Evolutionary conservation across 92 coral and sea anemone genomes (phyloP).

Genomic region (Phenganax subtilis): DNA sequence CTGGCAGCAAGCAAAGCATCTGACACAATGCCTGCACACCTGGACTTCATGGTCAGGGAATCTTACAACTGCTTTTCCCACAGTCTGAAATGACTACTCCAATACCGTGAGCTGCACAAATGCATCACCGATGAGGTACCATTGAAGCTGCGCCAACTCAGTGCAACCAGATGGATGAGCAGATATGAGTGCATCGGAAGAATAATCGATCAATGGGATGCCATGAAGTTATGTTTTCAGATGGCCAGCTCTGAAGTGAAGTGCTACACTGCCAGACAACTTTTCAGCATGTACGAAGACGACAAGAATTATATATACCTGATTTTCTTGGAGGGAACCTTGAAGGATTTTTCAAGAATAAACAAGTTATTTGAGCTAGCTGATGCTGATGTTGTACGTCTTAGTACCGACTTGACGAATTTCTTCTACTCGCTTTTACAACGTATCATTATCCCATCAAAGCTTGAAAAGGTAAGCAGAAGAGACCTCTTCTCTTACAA

Average conservation of each 20-base stretch:
- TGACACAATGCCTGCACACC: constrained; percentile 17
- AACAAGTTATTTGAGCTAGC: constrained; percentile 11
- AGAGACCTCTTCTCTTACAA: no score
- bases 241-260: background rate
- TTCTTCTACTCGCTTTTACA: no score
- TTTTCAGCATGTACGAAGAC: constrained; percentile 24
- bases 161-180: constrained; percentile 27
- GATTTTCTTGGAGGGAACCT: constrained; percentile 31
- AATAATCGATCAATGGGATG: constrained; percentile 27
- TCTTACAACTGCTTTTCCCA: constrained; percentile 20
- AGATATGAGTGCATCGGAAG: constrained; percentile 14
- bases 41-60: constrained; percentile 24
- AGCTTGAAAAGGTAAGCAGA: no score
- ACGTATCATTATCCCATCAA: no score
- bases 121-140: constrained; percentile 17
- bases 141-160: constrained; percentile 24
- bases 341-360: constrained; percentile 30
- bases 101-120: constrained; percentile 18
- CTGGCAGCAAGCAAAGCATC: constrained; percentile 28
- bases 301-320: background rate
- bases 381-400: constrained; percentile 13
- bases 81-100: background rate
- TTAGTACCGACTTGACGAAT: no score
- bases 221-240: constrained; percentile 1
- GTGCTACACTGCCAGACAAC: constrained; percentile 27